Conservation (phyloP, 2,797 vertebrate genomes). For the Sebastes matsubarae region DNA sequence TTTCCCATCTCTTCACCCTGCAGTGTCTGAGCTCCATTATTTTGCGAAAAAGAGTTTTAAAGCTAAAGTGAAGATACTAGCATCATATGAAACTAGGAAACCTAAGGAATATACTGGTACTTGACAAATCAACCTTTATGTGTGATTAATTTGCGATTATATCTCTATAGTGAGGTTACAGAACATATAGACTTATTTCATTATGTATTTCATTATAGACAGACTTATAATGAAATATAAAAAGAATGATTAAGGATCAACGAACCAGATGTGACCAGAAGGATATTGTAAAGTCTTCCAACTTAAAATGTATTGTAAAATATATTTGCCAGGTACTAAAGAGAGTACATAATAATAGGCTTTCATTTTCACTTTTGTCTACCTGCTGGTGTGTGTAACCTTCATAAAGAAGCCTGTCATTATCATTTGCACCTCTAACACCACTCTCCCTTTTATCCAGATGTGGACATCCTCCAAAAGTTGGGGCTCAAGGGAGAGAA, state of each 20-base stretch:
- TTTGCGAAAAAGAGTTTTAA: neutral
- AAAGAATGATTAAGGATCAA: neutral
- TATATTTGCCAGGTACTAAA: neutral
- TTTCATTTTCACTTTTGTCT: neutral
- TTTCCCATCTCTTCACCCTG: conserved; percentile 6
- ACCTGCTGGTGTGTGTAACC: neutral
- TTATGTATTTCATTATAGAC: too few species aligned
- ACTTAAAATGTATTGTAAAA: neutral
- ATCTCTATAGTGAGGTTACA: neutral
- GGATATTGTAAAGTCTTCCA: neutral
- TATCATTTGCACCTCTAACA: conserved; percentile 40
- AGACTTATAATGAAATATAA: neutral
- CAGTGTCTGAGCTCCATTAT: neutral
- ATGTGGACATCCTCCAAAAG: conserved; percentile 97
- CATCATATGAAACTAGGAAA: too few species aligned
- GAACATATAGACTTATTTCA: too few species aligned
- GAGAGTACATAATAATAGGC: neutral
- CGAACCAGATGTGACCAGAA: neutral
- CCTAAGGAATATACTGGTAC: too few species aligned
- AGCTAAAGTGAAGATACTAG: too few species aligned
- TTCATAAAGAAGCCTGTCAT: conserved; percentile 3
- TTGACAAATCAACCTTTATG: too few species aligned
- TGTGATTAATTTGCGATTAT: too few species aligned
- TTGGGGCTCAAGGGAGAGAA: conserved; percentile 94
- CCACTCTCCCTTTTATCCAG: conserved; percentile 70